Evolutionary conservation across 2,797 vertebrate genomes (phyloP).

Genomic region (Sebastes vulpes): DNA sequence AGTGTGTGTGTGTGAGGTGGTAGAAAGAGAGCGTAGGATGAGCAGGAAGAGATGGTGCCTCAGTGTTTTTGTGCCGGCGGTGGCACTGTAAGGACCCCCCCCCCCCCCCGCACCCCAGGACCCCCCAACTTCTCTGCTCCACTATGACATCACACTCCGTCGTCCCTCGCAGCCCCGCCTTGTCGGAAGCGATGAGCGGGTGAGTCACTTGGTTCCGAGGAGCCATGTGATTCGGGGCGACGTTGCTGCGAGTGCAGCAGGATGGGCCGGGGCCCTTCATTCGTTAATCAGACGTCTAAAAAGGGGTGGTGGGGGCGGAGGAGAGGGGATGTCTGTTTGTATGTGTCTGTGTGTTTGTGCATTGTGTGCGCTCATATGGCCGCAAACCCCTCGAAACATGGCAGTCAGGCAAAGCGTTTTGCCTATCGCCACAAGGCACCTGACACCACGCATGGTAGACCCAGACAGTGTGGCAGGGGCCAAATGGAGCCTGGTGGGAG

Average conservation of each 20-base stretch:
- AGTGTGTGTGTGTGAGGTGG: slow-evolving; percentile 8
- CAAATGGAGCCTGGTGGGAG: slow-evolving; percentile 55
- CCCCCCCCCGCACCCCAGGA: too few relatives aligned
- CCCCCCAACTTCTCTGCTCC: slow-evolving; percentile 43
- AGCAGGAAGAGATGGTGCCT: slow-evolving; percentile 19
- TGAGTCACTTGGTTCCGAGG: slow-evolving; percentile 86
- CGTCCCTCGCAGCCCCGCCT: slow-evolving; percentile 86
- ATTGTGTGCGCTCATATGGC: slow-evolving; percentile 67
- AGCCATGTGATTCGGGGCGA: slow-evolving; percentile 90
- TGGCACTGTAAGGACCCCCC: slow-evolving; percentile 51
- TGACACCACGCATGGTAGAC: slow-evolving; percentile 83
- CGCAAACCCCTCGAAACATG: slow-evolving; percentile 79
- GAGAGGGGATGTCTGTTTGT: slow-evolving; percentile 63
- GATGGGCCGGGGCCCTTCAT: slow-evolving; percentile 75
- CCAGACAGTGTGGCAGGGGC: slow-evolving; percentile 66
- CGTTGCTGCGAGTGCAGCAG: slow-evolving; percentile 81
- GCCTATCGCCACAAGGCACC: slow-evolving; percentile 87
- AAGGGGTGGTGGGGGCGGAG: neutral
- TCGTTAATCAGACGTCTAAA: slow-evolving; percentile 84
- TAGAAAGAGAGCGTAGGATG: neutral
- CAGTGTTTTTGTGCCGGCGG: slow-evolving; percentile 37
- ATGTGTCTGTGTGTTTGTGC: slow-evolving; percentile 46
- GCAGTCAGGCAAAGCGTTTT: slow-evolving; percentile 79
- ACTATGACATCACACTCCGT: slow-evolving; percentile 80
- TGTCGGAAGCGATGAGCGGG: slow-evolving; percentile 90